These are phyloP conservation scores for Troglohyphantes excavatus DNA, from an alignment of 2,888 invertebrate species.

Conservation along the genomic window DNA sequence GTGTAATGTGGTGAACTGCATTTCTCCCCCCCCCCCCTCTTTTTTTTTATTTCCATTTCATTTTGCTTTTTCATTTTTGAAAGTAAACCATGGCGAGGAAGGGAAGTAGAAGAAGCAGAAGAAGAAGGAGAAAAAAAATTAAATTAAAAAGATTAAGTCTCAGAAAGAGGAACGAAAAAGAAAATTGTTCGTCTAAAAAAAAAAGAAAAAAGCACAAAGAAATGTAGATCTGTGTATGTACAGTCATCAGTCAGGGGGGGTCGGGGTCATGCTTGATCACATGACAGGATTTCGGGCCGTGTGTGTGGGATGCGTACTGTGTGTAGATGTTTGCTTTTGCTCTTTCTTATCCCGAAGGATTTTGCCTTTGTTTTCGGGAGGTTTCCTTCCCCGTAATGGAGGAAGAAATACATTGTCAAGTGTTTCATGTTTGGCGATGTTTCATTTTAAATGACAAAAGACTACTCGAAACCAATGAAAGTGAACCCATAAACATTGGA, in stretches of 20 bases:
- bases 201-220: slow-evolving; percentile 21
- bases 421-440: too few species aligned
- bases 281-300: slow-evolving; percentile 65
- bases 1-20: background rate
- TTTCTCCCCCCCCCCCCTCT: slow-evolving; percentile 12
- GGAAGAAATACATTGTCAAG: too few species aligned
- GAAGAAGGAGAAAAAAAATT: slow-evolving; percentile 53
- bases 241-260: slow-evolving; percentile 56
- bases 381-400: too few species aligned
- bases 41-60: slow-evolving; percentile 37
- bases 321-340: slow-evolving; percentile 27
- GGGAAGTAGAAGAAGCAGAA: too few species aligned
- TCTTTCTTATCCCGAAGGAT: background rate
- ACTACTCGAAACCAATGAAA: too few species aligned
- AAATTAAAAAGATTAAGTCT: slow-evolving; percentile 73
- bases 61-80: slow-evolving; percentile 31
- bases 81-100: slow-evolving; percentile 45
- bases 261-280: slow-evolving; percentile 45
- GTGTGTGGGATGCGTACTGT: background rate
- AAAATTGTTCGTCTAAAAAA: background rate
- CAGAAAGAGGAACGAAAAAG: slow-evolving; percentile 32
- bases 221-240: background rate
- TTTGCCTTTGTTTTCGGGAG: too few species aligned
- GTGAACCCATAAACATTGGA: too few species aligned
- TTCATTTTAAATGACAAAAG: too few species aligned